Conservation (phyloP, 2,888 invertebrate species). For the Himalopsyche anomala region DNA sequence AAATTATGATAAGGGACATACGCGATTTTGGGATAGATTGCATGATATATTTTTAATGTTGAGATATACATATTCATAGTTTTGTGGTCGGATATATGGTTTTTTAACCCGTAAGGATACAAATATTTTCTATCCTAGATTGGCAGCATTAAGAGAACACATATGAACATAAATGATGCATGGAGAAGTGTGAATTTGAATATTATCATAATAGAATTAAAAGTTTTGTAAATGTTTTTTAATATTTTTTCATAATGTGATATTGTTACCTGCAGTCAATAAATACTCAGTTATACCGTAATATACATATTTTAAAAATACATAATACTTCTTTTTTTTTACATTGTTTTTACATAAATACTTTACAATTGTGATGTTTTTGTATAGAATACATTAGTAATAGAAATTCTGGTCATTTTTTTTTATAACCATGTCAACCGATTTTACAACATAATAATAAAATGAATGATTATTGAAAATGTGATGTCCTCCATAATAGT, state of each 20-base stretch:
- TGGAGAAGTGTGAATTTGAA: no score
- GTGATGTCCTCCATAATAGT: neutral
- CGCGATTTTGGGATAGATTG: no score
- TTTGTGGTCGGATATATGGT: no score
- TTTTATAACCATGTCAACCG: neutral
- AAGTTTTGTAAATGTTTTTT: neutral
- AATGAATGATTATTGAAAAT: neutral
- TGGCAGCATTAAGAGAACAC: no score
- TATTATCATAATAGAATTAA: neutral
- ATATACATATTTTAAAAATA: neutral
- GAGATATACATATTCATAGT: no score
- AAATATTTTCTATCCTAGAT: no score
- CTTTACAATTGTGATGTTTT: neutral
- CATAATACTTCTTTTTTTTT: neutral
- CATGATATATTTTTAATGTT: no score
- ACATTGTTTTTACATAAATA: neutral
- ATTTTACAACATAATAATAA: no score
- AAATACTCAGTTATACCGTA: neutral
- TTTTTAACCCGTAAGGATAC: no score
- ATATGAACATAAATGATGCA: no score
- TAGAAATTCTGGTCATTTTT: slow-evolving; percentile 14
- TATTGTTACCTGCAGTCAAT: neutral
- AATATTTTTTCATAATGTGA: neutral
- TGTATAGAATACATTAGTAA: slow-evolving; percentile 1
- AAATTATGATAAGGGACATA: no score